Percentiles rank a stretch among this genome's conserved stretches.
These are phyloP conservation scores for Melanchra persicariae DNA, from an alignment of 2,888 invertebrate genomes.

Conservation along the genomic window DNA sequence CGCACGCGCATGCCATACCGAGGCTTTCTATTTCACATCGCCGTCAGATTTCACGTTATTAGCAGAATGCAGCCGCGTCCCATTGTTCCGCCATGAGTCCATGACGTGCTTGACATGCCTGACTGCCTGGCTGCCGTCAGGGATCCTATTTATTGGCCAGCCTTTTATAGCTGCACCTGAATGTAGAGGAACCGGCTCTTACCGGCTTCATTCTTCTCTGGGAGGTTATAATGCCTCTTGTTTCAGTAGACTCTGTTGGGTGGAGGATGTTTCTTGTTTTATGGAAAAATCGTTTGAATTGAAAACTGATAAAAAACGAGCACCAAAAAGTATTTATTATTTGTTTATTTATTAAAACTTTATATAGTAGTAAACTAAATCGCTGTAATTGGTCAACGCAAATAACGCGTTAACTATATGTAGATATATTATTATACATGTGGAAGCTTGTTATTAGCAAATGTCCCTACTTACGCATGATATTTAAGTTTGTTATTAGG, in stretches of 20 bases:
- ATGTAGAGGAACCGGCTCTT: conserved; percentile 28
- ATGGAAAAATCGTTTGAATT: background rate
- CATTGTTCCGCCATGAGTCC: conserved; percentile 58
- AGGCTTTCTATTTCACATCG: conserved; percentile 64
- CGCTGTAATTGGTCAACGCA: too few relatives aligned
- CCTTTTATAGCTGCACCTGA: conserved; percentile 36
- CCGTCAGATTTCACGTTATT: conserved; percentile 61
- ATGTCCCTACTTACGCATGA: too few relatives aligned
- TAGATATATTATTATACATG: too few relatives aligned
- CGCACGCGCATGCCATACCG: conserved; percentile 51
- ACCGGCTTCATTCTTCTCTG: conserved; percentile 14
- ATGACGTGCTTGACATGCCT: conserved; percentile 11
- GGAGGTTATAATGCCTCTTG: conserved; percentile 10
- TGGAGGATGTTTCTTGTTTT: background rate
- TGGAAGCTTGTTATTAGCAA: too few relatives aligned
- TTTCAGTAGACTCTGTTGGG: background rate
- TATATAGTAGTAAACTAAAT: too few relatives aligned
- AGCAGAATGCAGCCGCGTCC: conserved; percentile 46
- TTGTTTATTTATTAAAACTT: too few relatives aligned
- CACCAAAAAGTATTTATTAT: too few relatives aligned
- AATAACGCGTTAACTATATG: too few relatives aligned
- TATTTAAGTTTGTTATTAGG: too few relatives aligned
- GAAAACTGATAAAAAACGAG: too few relatives aligned
- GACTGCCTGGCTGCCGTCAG: conserved; percentile 26
- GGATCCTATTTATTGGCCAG: conserved; percentile 47